Evolutionary conservation across 2,797 vertebrate species (phyloP).

Genomic region (Vultur gryphus): DNA sequence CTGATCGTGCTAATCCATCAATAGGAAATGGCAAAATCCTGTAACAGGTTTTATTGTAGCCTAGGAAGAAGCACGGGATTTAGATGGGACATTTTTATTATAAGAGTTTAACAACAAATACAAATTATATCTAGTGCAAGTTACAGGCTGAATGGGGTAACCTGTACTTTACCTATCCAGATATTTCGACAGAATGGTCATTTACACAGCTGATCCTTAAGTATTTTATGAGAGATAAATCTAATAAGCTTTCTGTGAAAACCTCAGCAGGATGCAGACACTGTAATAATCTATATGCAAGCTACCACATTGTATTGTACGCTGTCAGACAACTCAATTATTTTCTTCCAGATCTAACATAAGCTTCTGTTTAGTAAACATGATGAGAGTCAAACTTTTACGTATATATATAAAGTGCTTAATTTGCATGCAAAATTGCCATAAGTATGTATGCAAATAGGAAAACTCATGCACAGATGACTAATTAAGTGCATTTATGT

Average conservation of each 20-base stretch:
- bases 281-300: background rate
- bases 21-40: background rate
- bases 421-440: constrained; percentile 65
- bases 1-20: background rate
- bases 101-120: background rate
- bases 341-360: constrained; percentile 1
- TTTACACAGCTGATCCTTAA: constrained; percentile 28
- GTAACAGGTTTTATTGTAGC: background rate
- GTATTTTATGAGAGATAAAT: constrained; percentile 25
- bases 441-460: constrained; percentile 63
- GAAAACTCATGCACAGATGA: constrained; percentile 57
- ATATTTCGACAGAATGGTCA: background rate
- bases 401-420: constrained; percentile 56
- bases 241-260: constrained; percentile 28
- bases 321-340: constrained; percentile 27
- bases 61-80: background rate
- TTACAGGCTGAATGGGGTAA: background rate
- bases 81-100: background rate
- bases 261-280: background rate
- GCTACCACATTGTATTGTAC: background rate
- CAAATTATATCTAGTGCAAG: background rate
- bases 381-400: constrained; percentile 49
- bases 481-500: constrained; percentile 68
- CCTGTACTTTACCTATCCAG: background rate
- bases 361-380: constrained; percentile 41